Evolutionary conservation across 2,888 invertebrate species (phyloP).

Genomic region (Caenorhabditis parvicauda): DNA sequence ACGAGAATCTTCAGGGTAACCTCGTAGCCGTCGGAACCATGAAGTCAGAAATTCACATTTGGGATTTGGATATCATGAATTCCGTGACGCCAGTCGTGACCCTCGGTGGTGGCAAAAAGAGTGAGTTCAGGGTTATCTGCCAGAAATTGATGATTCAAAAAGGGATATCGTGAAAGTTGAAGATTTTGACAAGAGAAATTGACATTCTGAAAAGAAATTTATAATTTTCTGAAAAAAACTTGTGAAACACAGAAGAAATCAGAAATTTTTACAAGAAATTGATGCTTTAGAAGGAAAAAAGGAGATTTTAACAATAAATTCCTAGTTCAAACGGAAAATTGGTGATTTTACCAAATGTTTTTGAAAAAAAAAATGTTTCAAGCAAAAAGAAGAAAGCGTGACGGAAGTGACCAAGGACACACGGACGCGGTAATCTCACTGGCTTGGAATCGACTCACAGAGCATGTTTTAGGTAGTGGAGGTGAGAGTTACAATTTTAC

Average conservation of each 20-base stretch:
- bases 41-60: constrained; percentile 88
- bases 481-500: too few relatives aligned
- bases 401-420: constrained; percentile 69
- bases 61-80: constrained; percentile 92
- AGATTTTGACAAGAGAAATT: too few relatives aligned
- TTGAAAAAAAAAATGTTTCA: not conserved
- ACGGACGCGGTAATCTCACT: constrained; percentile 85
- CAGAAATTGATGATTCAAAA: not conserved
- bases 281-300: too few relatives aligned
- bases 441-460: constrained; percentile 76
- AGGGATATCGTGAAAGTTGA: not conserved
- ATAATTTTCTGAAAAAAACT: not conserved
- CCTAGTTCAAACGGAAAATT: not conserved
- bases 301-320: constrained; percentile 11
- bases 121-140: not conserved
- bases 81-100: constrained; percentile 83
- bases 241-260: too few relatives aligned
- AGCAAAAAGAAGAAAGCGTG: constrained; percentile 42
- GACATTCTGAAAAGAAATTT: too few relatives aligned
- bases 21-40: constrained; percentile 88
- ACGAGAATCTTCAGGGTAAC: constrained; percentile 71
- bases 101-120: too few relatives aligned
- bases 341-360: not conserved
- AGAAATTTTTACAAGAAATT: too few relatives aligned
- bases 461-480: constrained; percentile 81